Conservation (phyloP, 2,797 vertebrate species). For the Ceryle rudis region DNA sequence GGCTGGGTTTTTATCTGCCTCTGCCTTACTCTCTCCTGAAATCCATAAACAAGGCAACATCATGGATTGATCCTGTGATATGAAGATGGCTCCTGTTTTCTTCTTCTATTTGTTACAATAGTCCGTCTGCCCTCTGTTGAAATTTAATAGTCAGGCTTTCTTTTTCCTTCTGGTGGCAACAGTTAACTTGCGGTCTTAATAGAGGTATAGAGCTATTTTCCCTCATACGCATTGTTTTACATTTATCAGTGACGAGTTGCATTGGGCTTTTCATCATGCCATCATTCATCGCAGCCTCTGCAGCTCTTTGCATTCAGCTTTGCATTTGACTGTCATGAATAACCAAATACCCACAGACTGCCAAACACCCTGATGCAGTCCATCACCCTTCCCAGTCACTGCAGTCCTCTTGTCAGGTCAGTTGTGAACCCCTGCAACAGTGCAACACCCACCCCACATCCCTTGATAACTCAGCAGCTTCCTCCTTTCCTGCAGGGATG, state of each 20-base stretch:
- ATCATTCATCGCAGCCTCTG: background rate
- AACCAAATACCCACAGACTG: background rate
- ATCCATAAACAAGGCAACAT: background rate
- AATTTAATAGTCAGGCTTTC: background rate
- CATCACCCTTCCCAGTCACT: background rate
- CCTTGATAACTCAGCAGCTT: background rate
- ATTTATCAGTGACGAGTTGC: background rate
- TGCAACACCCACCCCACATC: accelerated
- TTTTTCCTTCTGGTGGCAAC: background rate
- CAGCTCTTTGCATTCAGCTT: background rate
- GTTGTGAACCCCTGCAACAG: background rate
- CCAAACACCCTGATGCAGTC: background rate
- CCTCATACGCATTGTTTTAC: background rate
- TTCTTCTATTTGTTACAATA: background rate
- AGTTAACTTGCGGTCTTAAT: background rate
- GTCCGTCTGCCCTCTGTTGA: background rate
- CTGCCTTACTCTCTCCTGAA: background rate
- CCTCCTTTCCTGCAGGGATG: background rate
- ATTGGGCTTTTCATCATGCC: background rate
- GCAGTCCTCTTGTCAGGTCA: background rate
- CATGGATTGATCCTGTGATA: background rate
- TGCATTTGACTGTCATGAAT: background rate
- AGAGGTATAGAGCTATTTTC: background rate
- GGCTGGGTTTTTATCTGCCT: background rate
- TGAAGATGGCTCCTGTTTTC: background rate